Percentiles rank a stretch among this genome's conserved stretches.
These are phyloP conservation scores for Drosophila nigritarsus DNA, from an alignment of 2,888 invertebrate species.

Conservation along the genomic window DNA sequence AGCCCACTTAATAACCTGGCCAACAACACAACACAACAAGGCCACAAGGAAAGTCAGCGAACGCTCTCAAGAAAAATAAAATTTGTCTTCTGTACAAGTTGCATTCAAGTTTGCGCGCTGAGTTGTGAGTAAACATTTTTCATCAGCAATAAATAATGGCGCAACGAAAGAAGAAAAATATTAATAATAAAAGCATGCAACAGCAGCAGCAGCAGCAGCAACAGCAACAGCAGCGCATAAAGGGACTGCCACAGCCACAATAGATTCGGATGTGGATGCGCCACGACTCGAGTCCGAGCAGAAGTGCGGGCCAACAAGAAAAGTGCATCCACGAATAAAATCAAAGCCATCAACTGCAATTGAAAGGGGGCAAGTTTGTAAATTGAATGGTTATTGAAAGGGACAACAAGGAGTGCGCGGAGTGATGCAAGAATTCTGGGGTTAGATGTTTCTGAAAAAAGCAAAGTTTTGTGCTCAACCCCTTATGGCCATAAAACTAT, in stretches of 20 bases:
- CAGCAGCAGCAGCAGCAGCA: conserved; percentile 42
- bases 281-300: conserved; percentile 31
- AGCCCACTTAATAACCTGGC: conserved; percentile 75
- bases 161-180: conserved; percentile 66
- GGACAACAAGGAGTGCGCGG: background rate
- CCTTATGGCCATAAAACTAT: conserved; percentile 76
- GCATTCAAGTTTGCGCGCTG: conserved; percentile 72
- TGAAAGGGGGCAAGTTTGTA: conserved; percentile 45
- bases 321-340: conserved; percentile 81
- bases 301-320: conserved; percentile 62
- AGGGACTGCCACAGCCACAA: conserved; percentile 62
- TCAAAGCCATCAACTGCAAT: conserved; percentile 81
- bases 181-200: conserved; percentile 80
- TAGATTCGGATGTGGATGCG: conserved; percentile 55
- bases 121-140: conserved; percentile 80
- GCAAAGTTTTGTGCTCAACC: conserved; percentile 64
- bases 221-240: conserved; percentile 63
- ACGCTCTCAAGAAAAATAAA: conserved; percentile 50
- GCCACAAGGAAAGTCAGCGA: conserved; percentile 30
- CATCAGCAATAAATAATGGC: conserved; percentile 79
- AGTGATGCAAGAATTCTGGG: background rate
- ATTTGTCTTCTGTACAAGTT: conserved; percentile 77
- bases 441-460: conserved; percentile 34
- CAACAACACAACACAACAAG: conserved; percentile 26
- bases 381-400: conserved; percentile 81